Base-by-base conservation (phyloP, 2,888 invertebrate genomes). In the Dasysyrphus albostriatus region DNA sequence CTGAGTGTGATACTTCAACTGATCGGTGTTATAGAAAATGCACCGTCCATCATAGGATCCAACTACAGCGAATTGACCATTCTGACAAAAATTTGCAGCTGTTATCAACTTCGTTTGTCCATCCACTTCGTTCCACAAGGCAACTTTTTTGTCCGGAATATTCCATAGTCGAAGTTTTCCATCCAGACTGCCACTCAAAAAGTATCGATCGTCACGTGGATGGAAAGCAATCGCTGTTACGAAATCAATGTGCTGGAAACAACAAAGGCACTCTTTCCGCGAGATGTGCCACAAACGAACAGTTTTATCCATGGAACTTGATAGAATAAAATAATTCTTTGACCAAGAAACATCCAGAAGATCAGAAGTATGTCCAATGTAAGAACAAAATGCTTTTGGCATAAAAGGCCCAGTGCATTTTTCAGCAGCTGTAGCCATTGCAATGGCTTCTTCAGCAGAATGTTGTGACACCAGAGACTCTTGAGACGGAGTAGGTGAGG, bases 211-310 rank as follows among this genome's bases (percentile, higher is more conserved):
- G 90, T 97, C 97, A 75, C 97, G 94, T 1, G 99, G 99, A 93
- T 99, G 98, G 93, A 99, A 99, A 73, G 98, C 99, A 90, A 99
- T 99, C 0, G 99, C 98, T 0, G 99, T 99, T 73, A 99, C 99
- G 92, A 99, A 99, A 93, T 99, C 99, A 88, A 99, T 98, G 92
- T 99, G 99, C 92, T 99, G 99, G 93, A 99, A 99, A 91, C 98
- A 98, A 92, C 99, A 99, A 0, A 99, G 94, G 91, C 99, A 99
- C 92, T 99, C 99, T 90, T 97, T 96, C 47, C 99, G 94, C 0
- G 98, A 98, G 87, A 99, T 98, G 92, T 99, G 99, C 99, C 99
- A 99, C 82, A 99, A 93, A 65, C 98, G 94, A 3, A 99, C 99
- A 0, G 99, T 99, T 92, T 99, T 98, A 92, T 99, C 99, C 98